A percentile compares a stretch with the other conserved stretches of the same genome.
Evolutionary conservation across 2,888 invertebrate genomes (phyloP).

Genomic region (Hemithea aestivaria): DNA sequence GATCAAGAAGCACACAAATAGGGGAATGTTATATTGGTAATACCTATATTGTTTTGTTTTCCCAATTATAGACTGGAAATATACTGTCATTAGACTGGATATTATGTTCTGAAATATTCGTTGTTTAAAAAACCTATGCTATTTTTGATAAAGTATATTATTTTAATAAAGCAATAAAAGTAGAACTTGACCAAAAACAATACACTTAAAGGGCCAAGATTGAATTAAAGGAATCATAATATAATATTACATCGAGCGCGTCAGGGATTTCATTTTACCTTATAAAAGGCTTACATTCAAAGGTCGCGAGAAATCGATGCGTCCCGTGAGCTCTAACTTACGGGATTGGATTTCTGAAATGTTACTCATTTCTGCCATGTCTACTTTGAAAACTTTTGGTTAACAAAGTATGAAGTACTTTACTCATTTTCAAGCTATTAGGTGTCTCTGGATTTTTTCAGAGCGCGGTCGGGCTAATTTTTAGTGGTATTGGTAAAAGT

Average conservation of each 20-base stretch:
- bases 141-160: no score
- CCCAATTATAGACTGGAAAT: no score
- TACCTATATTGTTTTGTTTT: no score
- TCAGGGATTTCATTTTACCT: slow-evolving; percentile 32
- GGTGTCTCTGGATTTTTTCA: neutral
- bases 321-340: slow-evolving; percentile 37
- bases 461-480: neutral
- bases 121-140: no score
- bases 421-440: slow-evolving; percentile 8
- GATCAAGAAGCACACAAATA: no score
- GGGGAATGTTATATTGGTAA: no score
- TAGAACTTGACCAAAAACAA: no score
- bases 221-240: neutral
- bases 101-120: no score
- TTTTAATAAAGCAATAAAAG: no score
- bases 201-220: no score
- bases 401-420: slow-evolving; percentile 14
- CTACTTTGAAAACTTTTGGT: slow-evolving; percentile 17
- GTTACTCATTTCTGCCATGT: slow-evolving; percentile 12
- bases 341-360: slow-evolving; percentile 32
- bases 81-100: no score
- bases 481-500: neutral
- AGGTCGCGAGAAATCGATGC: slow-evolving; percentile 38
- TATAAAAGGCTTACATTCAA: slow-evolving; percentile 33
- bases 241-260: slow-evolving; percentile 12